phyloP scores from a whole-genome alignment of 2,113 vertebrate species.

The Nothocercus nigrocapillus region DNA sequence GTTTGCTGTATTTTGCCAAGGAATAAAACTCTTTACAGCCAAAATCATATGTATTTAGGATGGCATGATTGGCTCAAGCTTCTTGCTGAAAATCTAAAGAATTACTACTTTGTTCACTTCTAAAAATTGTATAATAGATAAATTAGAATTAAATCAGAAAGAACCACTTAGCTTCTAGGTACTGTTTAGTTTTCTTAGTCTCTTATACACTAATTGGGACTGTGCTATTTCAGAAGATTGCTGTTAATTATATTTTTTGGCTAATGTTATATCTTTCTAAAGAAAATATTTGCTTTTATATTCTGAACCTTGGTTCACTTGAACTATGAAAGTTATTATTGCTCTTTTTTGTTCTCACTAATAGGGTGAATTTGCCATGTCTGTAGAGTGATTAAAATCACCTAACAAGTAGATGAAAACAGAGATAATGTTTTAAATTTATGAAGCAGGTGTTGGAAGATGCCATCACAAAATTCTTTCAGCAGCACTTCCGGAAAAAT shows the following conservation, averaged over 20 bases:
- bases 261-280: conserved; percentile 37
- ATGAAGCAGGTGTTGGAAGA: background rate
- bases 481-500: background rate
- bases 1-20: background rate
- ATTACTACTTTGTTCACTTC: background rate
- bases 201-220: background rate
- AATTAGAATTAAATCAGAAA: conserved; percentile 4
- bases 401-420: conserved; percentile 19
- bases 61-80: background rate
- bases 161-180: background rate
- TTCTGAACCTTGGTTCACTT: conserved; percentile 10
- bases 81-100: background rate
- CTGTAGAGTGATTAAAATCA: conserved; percentile 19
- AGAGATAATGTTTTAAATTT: conserved; percentile 10
- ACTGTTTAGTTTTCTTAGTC: background rate
- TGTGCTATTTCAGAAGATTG: conserved; percentile 20
- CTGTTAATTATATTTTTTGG: conserved; percentile 48
- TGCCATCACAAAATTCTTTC: background rate
- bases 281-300: conserved; percentile 56
- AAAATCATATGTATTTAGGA: background rate
- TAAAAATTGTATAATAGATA: background rate
- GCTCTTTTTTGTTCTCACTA: background rate
- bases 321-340: background rate
- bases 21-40: background rate
- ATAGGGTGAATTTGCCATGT: background rate